Evolutionary conservation across 2,888 invertebrate genomes (phyloP).

Genomic region (Enchytraeus crypticus): DNA sequence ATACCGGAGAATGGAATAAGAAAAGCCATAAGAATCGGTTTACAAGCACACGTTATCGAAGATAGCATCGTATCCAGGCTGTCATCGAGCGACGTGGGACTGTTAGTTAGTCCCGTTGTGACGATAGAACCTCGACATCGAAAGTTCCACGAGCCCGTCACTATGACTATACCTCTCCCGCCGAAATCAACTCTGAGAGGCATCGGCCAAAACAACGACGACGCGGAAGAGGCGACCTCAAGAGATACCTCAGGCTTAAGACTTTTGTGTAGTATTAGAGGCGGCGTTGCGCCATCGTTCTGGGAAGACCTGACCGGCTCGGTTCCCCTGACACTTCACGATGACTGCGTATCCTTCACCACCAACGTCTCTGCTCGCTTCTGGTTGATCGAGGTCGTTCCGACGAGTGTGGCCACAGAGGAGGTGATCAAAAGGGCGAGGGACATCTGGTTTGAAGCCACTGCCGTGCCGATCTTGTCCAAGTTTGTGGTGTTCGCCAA

Average conservation of each 20-base stretch:
- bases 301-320: slow-evolving; percentile 99
- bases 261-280: slow-evolving; percentile 52
- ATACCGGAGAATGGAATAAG: slow-evolving; percentile 98
- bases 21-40: slow-evolving; percentile 98
- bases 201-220: slow-evolving; percentile 82
- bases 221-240: no score
- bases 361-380: slow-evolving; percentile 98
- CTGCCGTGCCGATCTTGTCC: slow-evolving; percentile 98
- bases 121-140: slow-evolving; percentile 96
- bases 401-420: no score
- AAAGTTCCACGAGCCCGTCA: slow-evolving; percentile 99
- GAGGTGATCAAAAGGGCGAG: slow-evolving; percentile 99
- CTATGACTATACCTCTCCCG: slow-evolving; percentile 94
- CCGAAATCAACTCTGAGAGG: slow-evolving; percentile 64
- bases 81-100: slow-evolving; percentile 57
- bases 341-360: slow-evolving; percentile 98
- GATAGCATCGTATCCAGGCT: background rate
- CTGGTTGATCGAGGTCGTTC: slow-evolving; percentile 98
- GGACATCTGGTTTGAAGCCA: slow-evolving; percentile 93
- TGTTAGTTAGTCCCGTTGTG: slow-evolving; percentile 98
- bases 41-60: slow-evolving; percentile 70
- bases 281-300: slow-evolving; percentile 92
- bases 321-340: slow-evolving; percentile 93
- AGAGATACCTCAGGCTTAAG: slow-evolving; percentile 53
- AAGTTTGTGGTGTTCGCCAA: slow-evolving; percentile 98